These are phyloP conservation scores for Nezara viridula DNA, from an alignment of 2,888 invertebrate species.

Conservation along the genomic window DNA sequence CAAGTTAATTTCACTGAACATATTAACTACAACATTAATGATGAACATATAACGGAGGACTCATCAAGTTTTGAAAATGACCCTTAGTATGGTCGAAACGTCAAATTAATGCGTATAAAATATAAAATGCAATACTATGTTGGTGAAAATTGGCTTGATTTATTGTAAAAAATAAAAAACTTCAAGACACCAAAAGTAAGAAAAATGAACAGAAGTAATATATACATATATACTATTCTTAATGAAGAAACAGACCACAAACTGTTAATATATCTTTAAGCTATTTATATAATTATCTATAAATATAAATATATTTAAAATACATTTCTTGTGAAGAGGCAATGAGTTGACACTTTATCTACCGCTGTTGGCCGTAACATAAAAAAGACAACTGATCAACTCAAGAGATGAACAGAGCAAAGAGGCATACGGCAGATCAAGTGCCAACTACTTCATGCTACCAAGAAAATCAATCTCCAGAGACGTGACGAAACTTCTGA, in stretches of 20 bases:
- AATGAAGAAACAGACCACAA: background rate
- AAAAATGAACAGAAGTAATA: too few species aligned
- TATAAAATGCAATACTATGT: too few species aligned
- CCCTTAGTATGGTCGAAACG: too few species aligned
- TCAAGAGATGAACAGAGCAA: background rate
- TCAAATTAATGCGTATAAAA: too few species aligned
- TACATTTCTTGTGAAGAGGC: background rate
- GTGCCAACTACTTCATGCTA: background rate
- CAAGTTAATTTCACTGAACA: too few species aligned
- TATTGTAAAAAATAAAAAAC: too few species aligned
- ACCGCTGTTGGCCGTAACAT: background rate
- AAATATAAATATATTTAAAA: background rate
- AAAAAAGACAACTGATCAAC: background rate
- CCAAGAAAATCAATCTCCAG: background rate
- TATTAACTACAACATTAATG: too few species aligned
- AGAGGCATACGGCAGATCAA: background rate
- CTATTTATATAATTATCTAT: background rate
- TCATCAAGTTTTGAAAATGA: too few species aligned
- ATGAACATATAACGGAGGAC: too few species aligned
- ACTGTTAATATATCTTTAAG: background rate
- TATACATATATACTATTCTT: too few species aligned
- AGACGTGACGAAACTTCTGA: background rate
- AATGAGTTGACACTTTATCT: background rate
- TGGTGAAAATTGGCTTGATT: too few species aligned
- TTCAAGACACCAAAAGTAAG: too few species aligned